These are phyloP conservation scores for Hartigia nigra DNA, from an alignment of 2,888 invertebrate species.

Conservation along the genomic window DNA sequence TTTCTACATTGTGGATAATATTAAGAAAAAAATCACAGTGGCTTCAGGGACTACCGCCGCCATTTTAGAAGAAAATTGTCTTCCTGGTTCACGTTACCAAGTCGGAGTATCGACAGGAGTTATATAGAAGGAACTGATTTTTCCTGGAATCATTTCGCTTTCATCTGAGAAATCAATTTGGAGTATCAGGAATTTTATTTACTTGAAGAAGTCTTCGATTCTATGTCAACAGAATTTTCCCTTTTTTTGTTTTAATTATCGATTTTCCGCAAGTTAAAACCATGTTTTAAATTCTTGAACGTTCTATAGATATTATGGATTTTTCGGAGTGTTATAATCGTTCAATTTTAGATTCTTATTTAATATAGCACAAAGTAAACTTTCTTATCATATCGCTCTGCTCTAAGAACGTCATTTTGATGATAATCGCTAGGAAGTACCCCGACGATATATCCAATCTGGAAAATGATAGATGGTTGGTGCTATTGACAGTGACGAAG, in stretches of 20 bases:
- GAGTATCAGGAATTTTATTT: too few species aligned
- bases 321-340: neutral
- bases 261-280: too few species aligned
- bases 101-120: neutral
- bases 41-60: neutral
- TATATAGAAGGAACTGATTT: neutral
- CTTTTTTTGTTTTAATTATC: too few species aligned
- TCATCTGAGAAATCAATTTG: too few species aligned
- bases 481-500: neutral
- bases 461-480: neutral
- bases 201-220: too few species aligned
- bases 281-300: too few species aligned
- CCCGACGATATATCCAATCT: neutral
- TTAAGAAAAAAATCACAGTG: neutral
- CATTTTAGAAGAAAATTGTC: neutral
- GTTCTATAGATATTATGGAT: neutral
- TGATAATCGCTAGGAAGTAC: conserved; percentile 4
- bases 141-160: too few species aligned
- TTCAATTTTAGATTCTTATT: neutral
- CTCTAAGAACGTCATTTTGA: neutral
- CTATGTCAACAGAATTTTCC: too few species aligned
- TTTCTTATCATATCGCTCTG: neutral
- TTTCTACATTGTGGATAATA: neutral
- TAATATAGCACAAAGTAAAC: neutral
- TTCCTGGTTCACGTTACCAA: neutral